Evolutionary conservation across 2,797 vertebrate species (phyloP).

Genomic region (Ptychadena robeensis): DNA sequence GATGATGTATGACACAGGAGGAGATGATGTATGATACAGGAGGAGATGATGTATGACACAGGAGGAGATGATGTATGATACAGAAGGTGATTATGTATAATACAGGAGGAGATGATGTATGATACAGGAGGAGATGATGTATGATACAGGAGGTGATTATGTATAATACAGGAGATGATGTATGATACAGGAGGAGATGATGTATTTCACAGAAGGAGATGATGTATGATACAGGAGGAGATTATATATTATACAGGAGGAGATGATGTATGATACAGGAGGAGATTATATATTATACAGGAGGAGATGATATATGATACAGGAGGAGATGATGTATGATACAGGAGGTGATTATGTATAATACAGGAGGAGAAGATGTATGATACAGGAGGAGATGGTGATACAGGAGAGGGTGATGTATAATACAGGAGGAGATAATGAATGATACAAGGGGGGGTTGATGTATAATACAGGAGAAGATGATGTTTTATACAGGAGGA

Average conservation of each 20-base stretch:
- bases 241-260: background rate
- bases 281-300: background rate
- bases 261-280: conserved; percentile 9
- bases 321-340: background rate
- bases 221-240: background rate
- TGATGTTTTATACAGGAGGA: background rate
- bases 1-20: background rate
- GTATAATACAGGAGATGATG: background rate
- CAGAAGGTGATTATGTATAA: background rate
- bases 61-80: background rate
- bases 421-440: background rate
- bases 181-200: background rate
- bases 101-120: background rate
- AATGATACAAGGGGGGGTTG: background rate
- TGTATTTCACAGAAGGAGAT: background rate
- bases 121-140: background rate
- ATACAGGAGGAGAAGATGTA: background rate
- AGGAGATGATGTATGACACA: background rate
- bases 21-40: conserved; percentile 3
- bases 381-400: background rate
- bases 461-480: background rate
- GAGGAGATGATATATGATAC: background rate
- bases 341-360: background rate
- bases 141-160: background rate
- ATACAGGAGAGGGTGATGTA: background rate